A percentile compares a stretch with the other conserved stretches of the same genome.
phyloP scores from a whole-genome alignment of 2,797 vertebrate genomes.

The Pempheris klunzingeri region DNA sequence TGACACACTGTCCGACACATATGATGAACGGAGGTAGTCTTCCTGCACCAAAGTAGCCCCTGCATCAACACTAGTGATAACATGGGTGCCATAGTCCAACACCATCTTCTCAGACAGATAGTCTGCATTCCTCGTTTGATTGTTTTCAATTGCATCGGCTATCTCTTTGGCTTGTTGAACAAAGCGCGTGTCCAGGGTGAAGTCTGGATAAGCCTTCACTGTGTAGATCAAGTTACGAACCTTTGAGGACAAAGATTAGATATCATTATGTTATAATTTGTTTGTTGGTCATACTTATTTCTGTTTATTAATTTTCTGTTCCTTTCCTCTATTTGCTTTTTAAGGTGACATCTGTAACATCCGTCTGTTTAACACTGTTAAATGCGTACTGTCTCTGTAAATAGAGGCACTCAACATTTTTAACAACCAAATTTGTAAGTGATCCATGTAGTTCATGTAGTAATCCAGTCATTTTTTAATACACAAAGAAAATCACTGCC shows the following conservation, averaged over 20 bases:
- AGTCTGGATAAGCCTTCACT: slow-evolving; percentile 84
- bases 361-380: not conserved
- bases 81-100: slow-evolving; percentile 91
- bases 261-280: not conserved
- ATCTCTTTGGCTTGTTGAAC: slow-evolving; percentile 85
- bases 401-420: not conserved
- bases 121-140: slow-evolving; percentile 87
- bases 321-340: not conserved
- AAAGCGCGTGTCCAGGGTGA: slow-evolving; percentile 86
- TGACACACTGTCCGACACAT: slow-evolving; percentile 79
- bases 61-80: slow-evolving; percentile 88
- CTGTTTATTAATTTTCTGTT: not conserved
- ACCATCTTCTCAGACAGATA: slow-evolving; percentile 91
- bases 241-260: slow-evolving; percentile 62
- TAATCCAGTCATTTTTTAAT: not conserved
- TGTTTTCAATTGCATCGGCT: slow-evolving; percentile 90
- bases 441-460: too few relatives aligned
- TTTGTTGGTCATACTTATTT: not conserved
- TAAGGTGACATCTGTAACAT: not conserved
- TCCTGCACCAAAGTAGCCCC: slow-evolving; percentile 90
- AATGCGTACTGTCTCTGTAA: not conserved
- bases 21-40: slow-evolving; percentile 88
- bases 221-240: slow-evolving; percentile 91
- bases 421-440: not conserved
- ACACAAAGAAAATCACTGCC: not conserved